Conservation (phyloP, 2,797 vertebrate genomes). For the Amniataba percoides region DNA sequence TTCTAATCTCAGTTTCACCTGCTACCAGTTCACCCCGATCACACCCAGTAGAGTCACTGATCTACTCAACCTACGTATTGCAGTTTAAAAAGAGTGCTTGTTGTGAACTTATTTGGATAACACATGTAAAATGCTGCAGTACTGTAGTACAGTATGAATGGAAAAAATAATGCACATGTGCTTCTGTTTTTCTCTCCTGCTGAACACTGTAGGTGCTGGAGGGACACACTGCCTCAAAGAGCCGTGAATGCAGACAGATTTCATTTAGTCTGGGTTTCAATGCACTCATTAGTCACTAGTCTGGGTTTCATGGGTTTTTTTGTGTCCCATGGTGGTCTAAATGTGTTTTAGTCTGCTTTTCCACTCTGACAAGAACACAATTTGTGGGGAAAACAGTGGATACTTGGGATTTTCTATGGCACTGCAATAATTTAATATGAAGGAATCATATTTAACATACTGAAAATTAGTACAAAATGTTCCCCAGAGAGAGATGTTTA, state of each 20-base stretch:
- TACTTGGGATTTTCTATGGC: constrained; percentile 15
- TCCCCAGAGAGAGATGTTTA: background rate
- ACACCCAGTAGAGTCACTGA: background rate
- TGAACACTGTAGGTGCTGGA: constrained; percentile 41
- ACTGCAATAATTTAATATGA: constrained; percentile 30
- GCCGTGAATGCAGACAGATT: constrained; percentile 44
- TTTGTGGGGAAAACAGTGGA: constrained; percentile 22
- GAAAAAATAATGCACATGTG: constrained; percentile 30
- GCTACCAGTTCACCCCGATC: background rate
- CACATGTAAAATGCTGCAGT: constrained; percentile 14
- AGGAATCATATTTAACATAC: constrained; percentile 40
- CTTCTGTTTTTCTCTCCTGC: constrained; percentile 41
- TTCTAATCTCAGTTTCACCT: background rate
- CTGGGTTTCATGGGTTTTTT: constrained; percentile 40
- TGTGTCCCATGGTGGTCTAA: constrained; percentile 49
- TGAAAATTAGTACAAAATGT: constrained; percentile 33
- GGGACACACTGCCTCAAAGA: constrained; percentile 49
- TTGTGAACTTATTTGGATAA: constrained; percentile 12
- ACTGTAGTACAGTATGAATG: constrained; percentile 18
- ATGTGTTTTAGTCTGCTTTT: constrained; percentile 30
- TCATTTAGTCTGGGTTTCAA: constrained; percentile 55
- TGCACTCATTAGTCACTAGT: constrained; percentile 58
- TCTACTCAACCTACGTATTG: background rate
- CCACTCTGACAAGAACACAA: constrained; percentile 20
- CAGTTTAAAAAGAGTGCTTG: background rate